phyloP scores from a whole-genome alignment of 2,888 invertebrate genomes.

The Drosophila picticornis region DNA sequence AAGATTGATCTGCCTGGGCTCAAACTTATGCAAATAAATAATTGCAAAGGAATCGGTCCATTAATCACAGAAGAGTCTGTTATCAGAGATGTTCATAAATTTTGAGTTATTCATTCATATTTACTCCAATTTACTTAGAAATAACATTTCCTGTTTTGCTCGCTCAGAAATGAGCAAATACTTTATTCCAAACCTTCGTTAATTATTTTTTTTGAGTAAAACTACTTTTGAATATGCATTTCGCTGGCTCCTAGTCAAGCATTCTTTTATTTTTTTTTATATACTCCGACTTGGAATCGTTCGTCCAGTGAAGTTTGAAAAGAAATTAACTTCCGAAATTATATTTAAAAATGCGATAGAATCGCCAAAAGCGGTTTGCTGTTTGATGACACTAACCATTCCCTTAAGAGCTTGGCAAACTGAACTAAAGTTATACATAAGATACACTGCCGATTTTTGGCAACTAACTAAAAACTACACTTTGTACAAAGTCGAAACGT shows the following conservation, averaged over 20 bases:
- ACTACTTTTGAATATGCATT: background rate
- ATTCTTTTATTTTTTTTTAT: background rate
- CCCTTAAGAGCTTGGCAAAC: background rate
- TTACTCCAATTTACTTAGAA: background rate
- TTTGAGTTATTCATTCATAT: background rate
- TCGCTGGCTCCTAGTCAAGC: background rate
- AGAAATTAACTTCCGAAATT: background rate
- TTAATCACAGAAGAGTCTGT: conserved; percentile 3
- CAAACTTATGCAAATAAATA: conserved; percentile 24
- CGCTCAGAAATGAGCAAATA: background rate
- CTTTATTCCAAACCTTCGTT: background rate
- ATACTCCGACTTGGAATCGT: background rate
- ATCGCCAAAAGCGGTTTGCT: background rate
- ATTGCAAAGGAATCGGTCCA: conserved; percentile 17
- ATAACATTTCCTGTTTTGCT: background rate
- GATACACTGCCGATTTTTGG: background rate
- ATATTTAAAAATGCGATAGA: background rate
- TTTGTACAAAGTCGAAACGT: background rate
- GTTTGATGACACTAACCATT: background rate
- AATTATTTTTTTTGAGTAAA: background rate
- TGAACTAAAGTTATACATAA: background rate
- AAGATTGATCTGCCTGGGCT: conserved; percentile 7
- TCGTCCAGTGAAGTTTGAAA: background rate
- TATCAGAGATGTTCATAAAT: conserved; percentile 8
- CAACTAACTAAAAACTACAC: background rate